Percentiles rank a stretch among this genome's conserved stretches.
Conservation (phyloP, 2,888 invertebrate genomes). For the Papilio gigon region DNA sequence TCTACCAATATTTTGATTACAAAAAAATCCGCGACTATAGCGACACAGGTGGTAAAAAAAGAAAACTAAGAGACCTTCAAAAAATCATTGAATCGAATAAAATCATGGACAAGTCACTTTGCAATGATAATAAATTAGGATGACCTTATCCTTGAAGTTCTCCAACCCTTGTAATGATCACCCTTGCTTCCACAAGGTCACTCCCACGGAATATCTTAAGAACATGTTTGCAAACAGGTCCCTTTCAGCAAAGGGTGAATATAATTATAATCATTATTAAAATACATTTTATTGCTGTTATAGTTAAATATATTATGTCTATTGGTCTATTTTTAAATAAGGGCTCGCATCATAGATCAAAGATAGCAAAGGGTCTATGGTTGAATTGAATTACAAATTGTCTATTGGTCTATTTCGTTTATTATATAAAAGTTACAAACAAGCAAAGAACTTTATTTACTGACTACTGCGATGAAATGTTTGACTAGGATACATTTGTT, state of each 20-base stretch:
- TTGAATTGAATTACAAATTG: background rate
- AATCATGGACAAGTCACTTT: background rate
- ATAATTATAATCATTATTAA: slow-evolving; percentile 19
- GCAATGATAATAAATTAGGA: background rate
- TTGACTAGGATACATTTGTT: no score
- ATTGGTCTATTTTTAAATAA: slow-evolving; percentile 37
- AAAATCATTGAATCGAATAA: background rate
- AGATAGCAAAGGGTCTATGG: slow-evolving; percentile 14
- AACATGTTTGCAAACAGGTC: slow-evolving; percentile 37
- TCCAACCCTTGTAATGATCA: slow-evolving; percentile 26
- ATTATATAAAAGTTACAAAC: background rate
- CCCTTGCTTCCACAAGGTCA: slow-evolving; percentile 34
- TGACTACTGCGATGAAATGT: background rate
- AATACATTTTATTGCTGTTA: background rate
- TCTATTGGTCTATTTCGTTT: slow-evolving; percentile 17
- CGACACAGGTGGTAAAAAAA: background rate
- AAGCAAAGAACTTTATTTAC: background rate
- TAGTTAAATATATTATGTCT: slow-evolving; percentile 28
- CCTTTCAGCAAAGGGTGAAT: slow-evolving; percentile 28
- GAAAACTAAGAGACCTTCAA: no score
- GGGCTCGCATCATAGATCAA: slow-evolving; percentile 25
- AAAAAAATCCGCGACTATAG: no score
- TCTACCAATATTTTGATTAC: no score
- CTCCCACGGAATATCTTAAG: slow-evolving; percentile 31
- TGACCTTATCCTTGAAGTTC: slow-evolving; percentile 36